Evolutionary conservation across 2,113 vertebrate genomes (phyloP), one percentile per base, ranked within the genome.

Genomic region (Zingel zingel): DNA sequence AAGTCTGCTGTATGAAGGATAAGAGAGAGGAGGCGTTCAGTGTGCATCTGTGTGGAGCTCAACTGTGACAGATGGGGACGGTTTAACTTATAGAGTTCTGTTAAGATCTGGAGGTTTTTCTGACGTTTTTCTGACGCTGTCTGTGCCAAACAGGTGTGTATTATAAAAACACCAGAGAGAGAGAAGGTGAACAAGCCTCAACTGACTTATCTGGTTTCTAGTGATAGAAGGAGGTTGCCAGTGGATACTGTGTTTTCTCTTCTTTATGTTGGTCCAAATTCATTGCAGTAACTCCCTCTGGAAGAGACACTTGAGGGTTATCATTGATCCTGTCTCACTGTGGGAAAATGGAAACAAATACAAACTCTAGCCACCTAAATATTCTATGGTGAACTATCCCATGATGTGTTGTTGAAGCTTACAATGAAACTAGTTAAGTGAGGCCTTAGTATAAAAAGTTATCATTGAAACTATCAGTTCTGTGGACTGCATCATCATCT

Each of bases 21-120:
- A 94, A 91, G 91, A 87, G 88, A 86, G 91, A 90, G 84, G 88
- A 91, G 88, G 83, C 47, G 79, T 88, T 89, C 88, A 67, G 21
- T 59, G 83, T 94, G 94, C 94, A 94, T 95, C 94, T 96, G 95
- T 86, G 94, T 82, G 86, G 83, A 84, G 89, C 86, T 85, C 63
- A 68, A 78, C 89, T 77, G 92, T 93, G 94, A 95, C 94, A 95
- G 94, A 95, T 95, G 95, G 95, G 93, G 92, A 96, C 92, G 93
- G 94, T 95, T 96, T 95, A 95, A 96, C 95, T 95, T 95, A 91
- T 93, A 95, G 91, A 94, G 92, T 95, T 96, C 91, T 93, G 94
- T 94, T 94, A 95, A 94, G 94, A 95, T 95, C 92, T 92, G 85
- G 90, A 95, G 94, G 93, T 93, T 95, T 92, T 89, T 90, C 80